Conservation (phyloP, 2,888 invertebrate genomes). For the Machimus atricapillus region DNA sequence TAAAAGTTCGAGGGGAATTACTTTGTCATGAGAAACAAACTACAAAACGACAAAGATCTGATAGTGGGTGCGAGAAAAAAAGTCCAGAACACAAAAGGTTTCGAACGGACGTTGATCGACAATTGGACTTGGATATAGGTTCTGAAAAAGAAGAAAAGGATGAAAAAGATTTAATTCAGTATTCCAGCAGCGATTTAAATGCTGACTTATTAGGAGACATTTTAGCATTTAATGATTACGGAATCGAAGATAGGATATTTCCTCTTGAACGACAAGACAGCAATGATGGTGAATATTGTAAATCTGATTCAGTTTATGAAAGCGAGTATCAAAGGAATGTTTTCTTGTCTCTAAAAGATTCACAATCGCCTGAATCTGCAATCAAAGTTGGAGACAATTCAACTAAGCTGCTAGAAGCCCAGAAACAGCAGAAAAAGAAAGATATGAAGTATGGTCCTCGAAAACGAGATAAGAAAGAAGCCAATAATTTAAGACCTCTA, state of each 20-base stretch:
- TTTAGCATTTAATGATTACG: neutral
- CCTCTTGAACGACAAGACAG: conserved; percentile 36
- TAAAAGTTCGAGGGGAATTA: conserved; percentile 64
- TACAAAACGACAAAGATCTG: conserved; percentile 66
- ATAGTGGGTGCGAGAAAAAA: conserved; percentile 68
- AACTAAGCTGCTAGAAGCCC: neutral
- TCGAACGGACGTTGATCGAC: neutral
- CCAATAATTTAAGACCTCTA: conserved; percentile 56
- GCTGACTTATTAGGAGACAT: neutral
- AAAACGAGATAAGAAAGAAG: conserved; percentile 40
- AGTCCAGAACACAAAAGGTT: conserved; percentile 64
- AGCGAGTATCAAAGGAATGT: conserved; percentile 22
- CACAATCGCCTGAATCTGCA: neutral
- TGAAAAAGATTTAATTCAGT: neutral
- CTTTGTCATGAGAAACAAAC: conserved; percentile 54
- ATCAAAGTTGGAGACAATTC: neutral
- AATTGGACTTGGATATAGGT: neutral
- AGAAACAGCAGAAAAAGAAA: conserved; percentile 12
- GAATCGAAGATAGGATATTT: neutral
- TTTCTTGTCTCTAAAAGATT: neutral
- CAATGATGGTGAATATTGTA: neutral
- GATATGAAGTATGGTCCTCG: neutral
- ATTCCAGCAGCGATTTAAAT: neutral
- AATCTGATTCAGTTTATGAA: conserved; percentile 9
- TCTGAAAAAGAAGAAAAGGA: neutral